These are phyloP conservation scores for Champsocephalus esox DNA, from an alignment of 2,797 vertebrate genomes.

Conservation along the genomic window DNA sequence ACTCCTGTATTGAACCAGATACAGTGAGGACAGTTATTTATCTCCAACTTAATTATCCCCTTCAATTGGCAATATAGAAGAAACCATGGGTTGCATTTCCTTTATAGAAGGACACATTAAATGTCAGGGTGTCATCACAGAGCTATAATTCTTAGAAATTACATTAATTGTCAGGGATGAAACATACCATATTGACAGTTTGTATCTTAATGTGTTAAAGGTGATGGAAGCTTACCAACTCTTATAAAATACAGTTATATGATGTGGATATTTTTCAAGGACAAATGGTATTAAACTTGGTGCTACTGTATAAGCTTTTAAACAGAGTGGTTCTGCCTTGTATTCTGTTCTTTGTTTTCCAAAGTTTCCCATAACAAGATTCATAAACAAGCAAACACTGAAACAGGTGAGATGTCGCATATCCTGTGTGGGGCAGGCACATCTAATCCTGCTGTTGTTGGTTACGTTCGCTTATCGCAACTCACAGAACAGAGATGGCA, in stretches of 20 bases:
- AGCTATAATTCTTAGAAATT: conserved; percentile 14
- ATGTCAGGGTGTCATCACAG: not conserved
- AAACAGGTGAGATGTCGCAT: conserved; percentile 55
- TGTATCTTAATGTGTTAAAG: conserved; percentile 17
- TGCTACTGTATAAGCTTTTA: conserved; percentile 14
- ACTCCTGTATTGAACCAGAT: conserved; percentile 21
- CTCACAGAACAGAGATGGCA: conserved; percentile 58
- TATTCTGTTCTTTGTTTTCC: conserved; percentile 45
- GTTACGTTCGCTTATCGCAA: conserved; percentile 63
- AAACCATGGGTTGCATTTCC: not conserved
- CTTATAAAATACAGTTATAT: conserved; percentile 14
- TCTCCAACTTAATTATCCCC: conserved; percentile 9
- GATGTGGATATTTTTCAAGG: conserved; percentile 24
- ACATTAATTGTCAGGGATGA: conserved; percentile 12
- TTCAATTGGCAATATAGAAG: conserved; percentile 13
- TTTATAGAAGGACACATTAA: conserved; percentile 3
- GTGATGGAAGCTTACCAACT: conserved; percentile 13
- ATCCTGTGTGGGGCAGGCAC: conserved; percentile 43
- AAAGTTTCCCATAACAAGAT: conserved; percentile 50
- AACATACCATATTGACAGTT: not conserved
- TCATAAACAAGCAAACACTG: conserved; percentile 40
- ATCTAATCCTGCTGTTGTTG: conserved; percentile 70
- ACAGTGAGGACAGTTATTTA: conserved; percentile 30
- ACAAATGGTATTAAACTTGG: conserved; percentile 21
- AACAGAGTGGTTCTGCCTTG: conserved; percentile 14